Conservation (phyloP, 2,797 vertebrate genomes). For the Halcyon leucocephala region DNA sequence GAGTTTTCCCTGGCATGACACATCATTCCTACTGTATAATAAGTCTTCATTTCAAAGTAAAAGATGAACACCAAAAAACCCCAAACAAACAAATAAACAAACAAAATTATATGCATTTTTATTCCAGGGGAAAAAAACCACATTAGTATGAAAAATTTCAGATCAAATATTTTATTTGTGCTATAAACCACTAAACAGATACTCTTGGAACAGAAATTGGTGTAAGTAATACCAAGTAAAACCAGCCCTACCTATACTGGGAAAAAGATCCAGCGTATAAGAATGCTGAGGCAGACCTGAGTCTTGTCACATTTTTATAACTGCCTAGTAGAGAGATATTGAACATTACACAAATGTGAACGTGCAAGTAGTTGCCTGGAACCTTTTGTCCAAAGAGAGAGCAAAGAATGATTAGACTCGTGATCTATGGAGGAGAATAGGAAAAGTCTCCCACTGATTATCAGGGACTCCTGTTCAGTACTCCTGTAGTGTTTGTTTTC, state of each 20-base stretch:
- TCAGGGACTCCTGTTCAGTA: not conserved
- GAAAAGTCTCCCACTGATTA: not conserved
- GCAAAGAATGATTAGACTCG: fast-evolving
- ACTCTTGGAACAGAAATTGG: not conserved
- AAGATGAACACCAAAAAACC: no score
- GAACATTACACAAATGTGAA: not conserved
- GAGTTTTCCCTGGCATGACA: not conserved
- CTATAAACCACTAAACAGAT: not conserved
- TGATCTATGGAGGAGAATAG: not conserved
- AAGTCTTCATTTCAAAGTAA: not conserved
- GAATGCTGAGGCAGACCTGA: not conserved
- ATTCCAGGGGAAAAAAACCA: not conserved
- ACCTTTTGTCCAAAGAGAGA: not conserved
- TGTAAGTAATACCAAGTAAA: not conserved
- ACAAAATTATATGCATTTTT: not conserved
- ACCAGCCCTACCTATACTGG: not conserved
- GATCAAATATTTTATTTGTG: not conserved
- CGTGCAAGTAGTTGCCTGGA: not conserved
- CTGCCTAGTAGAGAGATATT: not conserved
- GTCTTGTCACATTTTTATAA: not conserved
- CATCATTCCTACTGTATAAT: not conserved
- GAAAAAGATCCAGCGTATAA: not conserved
- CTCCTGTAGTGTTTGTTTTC: not conserved
- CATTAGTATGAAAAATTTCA: not conserved
- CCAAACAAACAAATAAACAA: no score